phyloP scores from a whole-genome alignment of 2,113 vertebrate species.

The Mormyrus lacerda region DNA sequence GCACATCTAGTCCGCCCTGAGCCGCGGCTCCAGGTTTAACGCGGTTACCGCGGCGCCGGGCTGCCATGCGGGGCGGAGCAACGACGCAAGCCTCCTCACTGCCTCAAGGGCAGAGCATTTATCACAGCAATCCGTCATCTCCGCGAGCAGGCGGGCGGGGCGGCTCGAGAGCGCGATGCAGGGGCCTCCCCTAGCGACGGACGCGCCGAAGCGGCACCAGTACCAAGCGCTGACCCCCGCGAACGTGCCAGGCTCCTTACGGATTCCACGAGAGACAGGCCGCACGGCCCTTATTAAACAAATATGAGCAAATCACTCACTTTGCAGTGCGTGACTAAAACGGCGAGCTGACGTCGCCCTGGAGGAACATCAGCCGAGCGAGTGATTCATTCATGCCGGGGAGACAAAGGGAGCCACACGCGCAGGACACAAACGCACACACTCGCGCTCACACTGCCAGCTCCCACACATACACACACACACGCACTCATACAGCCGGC shows the following conservation, averaged over 20 bases:
- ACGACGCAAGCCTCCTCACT: neutral
- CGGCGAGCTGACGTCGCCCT: neutral
- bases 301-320: slow-evolving; percentile 11
- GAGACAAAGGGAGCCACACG: neutral
- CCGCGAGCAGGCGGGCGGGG: neutral
- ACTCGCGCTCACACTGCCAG: neutral
- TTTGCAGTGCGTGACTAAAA: neutral
- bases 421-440: neutral
- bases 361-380: neutral
- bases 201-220: neutral
- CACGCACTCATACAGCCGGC: neutral
- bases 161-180: neutral
- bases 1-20: neutral
- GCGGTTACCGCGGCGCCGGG: neutral
- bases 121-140: slow-evolving; percentile 22
- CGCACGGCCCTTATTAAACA: slow-evolving; percentile 9
- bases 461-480: neutral
- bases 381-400: neutral
- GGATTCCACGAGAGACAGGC: neutral
- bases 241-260: neutral
- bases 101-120: slow-evolving; percentile 21
- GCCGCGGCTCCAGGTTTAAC: neutral
- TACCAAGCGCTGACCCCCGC: neutral
- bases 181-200: slow-evolving; percentile 12
- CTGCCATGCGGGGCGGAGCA: slow-evolving; percentile 1